phyloP scores from a whole-genome alignment of 2,888 invertebrate genomes.

The Brachyptera risi region DNA sequence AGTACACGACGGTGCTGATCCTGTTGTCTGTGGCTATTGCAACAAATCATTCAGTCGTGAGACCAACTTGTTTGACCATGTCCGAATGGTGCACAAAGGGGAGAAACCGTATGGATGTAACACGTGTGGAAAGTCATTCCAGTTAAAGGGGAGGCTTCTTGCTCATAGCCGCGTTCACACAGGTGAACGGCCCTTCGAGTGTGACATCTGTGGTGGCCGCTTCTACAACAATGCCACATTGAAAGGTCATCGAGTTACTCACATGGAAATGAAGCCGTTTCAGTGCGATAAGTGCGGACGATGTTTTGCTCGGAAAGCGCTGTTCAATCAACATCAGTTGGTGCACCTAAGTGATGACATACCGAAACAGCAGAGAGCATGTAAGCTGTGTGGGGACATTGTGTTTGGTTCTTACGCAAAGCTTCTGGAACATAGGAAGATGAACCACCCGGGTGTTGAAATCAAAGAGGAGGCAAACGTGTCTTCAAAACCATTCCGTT shows the following conservation, averaged over 20 bases:
- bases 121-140: slow-evolving; percentile 29
- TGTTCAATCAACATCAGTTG: slow-evolving; percentile 29
- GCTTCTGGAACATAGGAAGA: slow-evolving; percentile 28
- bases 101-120: slow-evolving; percentile 29
- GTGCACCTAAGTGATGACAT: slow-evolving; percentile 23
- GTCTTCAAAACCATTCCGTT: slow-evolving; percentile 48
- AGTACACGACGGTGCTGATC: slow-evolving; percentile 27
- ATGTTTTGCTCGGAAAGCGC: slow-evolving; percentile 30
- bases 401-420: slow-evolving; percentile 21
- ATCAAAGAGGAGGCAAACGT: not conserved
- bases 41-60: slow-evolving; percentile 31
- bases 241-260: slow-evolving; percentile 26
- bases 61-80: slow-evolving; percentile 29
- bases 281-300: slow-evolving; percentile 31
- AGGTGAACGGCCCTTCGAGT: slow-evolving; percentile 34
- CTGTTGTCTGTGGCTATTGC: slow-evolving; percentile 31
- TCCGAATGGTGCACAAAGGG: slow-evolving; percentile 29
- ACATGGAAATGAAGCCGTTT: slow-evolving; percentile 29
- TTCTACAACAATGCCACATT: slow-evolving; percentile 34
- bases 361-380: slow-evolving; percentile 13
- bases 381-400: slow-evolving; percentile 25
- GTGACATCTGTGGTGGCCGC: slow-evolving; percentile 32
- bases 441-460: slow-evolving; percentile 21
- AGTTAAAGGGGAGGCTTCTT: slow-evolving; percentile 27
- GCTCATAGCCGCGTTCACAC: slow-evolving; percentile 33